These are phyloP conservation scores for Hyla sarda DNA, from an alignment of 2,113 vertebrate genomes.

Conservation along the genomic window DNA sequence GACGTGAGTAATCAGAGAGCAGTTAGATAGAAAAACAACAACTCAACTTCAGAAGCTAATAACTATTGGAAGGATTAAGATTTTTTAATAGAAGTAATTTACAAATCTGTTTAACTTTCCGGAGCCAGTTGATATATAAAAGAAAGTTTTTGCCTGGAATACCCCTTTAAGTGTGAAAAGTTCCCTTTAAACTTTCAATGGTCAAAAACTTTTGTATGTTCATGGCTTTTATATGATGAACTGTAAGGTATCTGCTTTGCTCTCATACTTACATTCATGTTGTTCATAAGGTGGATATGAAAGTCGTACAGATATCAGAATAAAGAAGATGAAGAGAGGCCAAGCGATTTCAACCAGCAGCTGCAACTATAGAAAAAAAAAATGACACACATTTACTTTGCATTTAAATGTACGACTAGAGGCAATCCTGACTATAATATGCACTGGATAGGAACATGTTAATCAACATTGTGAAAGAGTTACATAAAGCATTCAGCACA, in stretches of 20 bases:
- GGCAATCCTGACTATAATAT: not conserved
- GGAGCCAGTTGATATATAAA: too few species aligned
- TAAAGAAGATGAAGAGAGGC: conserved; percentile 98
- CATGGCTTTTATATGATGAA: not conserved
- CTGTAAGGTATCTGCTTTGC: not conserved
- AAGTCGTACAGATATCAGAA: conserved; percentile 90
- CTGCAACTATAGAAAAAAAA: conserved; percentile 81
- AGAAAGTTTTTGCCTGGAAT: too few species aligned
- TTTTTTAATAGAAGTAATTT: too few species aligned
- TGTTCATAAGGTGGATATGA: conserved; percentile 95
- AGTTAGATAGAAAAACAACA: too few species aligned
- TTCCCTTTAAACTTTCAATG: too few species aligned
- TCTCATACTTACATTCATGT: conserved; percentile 92
- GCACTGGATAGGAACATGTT: not conserved
- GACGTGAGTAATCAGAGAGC: too few species aligned
- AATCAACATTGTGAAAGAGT: not conserved
- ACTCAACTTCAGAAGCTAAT: too few species aligned
- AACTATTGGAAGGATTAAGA: too few species aligned
- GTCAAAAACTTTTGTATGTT: not conserved
- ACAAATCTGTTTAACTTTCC: too few species aligned
- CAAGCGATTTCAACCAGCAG: conserved; percentile 91
- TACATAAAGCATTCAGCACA: conserved; percentile 27
- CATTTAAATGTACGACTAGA: not conserved
- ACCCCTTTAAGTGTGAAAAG: too few species aligned
- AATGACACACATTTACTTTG: not conserved